Percentiles rank a stretch among this genome's conserved stretches.
Conservation (phyloP, 2,797 vertebrate species). For the Coendou prehensilis region DNA sequence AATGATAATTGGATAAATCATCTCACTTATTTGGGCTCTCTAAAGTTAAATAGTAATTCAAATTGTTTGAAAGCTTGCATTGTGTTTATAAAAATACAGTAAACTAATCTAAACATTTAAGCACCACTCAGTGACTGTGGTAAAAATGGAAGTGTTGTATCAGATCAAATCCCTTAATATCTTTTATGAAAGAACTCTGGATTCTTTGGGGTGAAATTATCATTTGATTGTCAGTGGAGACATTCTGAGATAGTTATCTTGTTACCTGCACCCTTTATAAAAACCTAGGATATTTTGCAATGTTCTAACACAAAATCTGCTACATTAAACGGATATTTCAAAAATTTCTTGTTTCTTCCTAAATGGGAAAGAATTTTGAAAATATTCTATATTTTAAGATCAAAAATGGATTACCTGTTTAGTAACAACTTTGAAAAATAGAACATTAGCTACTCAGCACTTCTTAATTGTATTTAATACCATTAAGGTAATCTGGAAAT, state of each 20-base stretch:
- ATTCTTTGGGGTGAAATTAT: neutral
- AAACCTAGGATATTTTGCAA: conserved; percentile 43
- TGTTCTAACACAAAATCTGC: neutral
- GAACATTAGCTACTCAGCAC: neutral
- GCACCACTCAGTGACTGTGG: neutral
- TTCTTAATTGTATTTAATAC: neutral
- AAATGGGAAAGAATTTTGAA: conserved; percentile 34
- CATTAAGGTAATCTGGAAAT: conserved; percentile 12
- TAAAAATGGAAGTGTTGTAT: neutral
- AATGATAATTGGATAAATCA: neutral
- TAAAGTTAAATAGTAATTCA: conserved; percentile 52
- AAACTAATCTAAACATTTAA: neutral
- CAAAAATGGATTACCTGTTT: neutral
- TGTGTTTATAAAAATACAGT: neutral
- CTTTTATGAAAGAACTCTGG: neutral
- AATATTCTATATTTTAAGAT: neutral
- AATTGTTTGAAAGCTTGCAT: neutral
- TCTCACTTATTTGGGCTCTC: conserved; percentile 14
- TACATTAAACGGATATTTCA: neutral
- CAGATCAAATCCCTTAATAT: neutral
- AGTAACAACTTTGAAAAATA: conserved; percentile 14
- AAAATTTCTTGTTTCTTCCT: conserved; percentile 32
- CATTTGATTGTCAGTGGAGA: neutral
- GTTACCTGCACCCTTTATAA: neutral
- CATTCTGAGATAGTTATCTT: neutral